Evolutionary conservation across 2,888 invertebrate genomes (phyloP).

Genomic region (Polydrusus cervinus): DNA sequence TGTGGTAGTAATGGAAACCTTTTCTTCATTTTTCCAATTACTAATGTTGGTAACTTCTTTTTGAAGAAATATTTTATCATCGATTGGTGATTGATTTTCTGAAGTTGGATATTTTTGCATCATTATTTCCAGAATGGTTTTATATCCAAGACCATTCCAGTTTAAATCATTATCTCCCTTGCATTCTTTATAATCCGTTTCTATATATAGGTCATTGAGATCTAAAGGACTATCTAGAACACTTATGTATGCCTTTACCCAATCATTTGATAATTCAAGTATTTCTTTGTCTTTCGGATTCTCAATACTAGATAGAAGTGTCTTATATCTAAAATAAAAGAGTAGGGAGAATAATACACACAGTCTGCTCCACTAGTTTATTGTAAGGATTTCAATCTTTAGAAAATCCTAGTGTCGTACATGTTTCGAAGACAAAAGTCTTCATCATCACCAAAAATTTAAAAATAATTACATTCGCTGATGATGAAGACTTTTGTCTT

Average conservation of each 20-base stretch:
- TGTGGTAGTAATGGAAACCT: conserved; percentile 66
- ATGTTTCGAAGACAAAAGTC: no score
- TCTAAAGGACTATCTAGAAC: conserved; percentile 34
- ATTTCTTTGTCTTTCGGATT: conserved; percentile 33
- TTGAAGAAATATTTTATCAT: conserved; percentile 59
- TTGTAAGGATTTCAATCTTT: no score
- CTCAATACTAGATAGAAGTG: neutral
- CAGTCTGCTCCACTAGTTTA: no score
- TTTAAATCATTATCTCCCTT: conserved; percentile 80
- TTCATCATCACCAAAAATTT: no score
- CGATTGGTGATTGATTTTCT: conserved; percentile 54
- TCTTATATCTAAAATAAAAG: conserved; percentile 24
- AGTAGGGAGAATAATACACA: no score
- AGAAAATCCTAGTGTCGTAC: no score
- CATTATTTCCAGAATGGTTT: conserved; percentile 78
- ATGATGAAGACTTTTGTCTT: no score
- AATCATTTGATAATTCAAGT: conserved; percentile 38
- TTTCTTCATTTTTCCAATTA: conserved; percentile 44
- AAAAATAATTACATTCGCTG: no score
- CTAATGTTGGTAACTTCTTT: conserved; percentile 59
- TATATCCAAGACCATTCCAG: conserved; percentile 83
- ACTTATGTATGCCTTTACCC: conserved; percentile 31
- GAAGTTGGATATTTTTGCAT: conserved; percentile 67
- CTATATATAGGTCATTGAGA: conserved; percentile 76
- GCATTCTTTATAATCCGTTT: conserved; percentile 79